Base-by-base conservation (phyloP, 2,797 vertebrate genomes). In the Ctenochaetus hawaiiensis region DNA sequence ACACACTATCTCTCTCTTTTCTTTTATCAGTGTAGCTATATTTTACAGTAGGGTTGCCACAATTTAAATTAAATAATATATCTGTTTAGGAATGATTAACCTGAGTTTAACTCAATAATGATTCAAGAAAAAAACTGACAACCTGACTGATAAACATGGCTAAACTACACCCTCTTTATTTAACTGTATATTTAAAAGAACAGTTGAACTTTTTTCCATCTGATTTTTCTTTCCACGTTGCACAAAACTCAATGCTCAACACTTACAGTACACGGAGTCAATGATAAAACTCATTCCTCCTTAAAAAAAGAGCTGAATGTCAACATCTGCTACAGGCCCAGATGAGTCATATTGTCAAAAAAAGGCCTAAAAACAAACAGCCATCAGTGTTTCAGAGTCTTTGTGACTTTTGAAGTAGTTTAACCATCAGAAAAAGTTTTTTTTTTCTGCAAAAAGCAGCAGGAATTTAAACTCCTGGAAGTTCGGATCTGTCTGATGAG, bases 201-300 rank as follows among this genome's bases (percentile, higher is more conserved):
- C 63, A 58, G 17, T 23, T 67, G 9, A 20, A 61, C 23, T 16
- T 22, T 65, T 4, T 8, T 49, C n/a, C 1, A 20, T 39, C 20
- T 44, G 39, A 54, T 69, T 68, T 66, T 39, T 47, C 1, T 2
- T 39, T 47, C 1, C 1, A 39, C 39, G 7, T 8, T 39, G 39
- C 39, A 8, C 39, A 39, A 39, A 39, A 39, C 39, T 20, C n/a
- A 37, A 65, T 48, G 68, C 22, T 67, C 4, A 54, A 74, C 51
- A 43, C 48, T 34, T 13, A 11, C 6, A 70, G 22, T 39, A 54
- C 51, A 61, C 4, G 45, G 70, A 77, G 70, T 0, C 78, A 93
- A 94, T 94, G 89, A 94, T 94, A 93, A 92, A 93, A 95, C 91
- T 93, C 91, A 94, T 94, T 84, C 90, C 60, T 82, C 73, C 64